Base-by-base conservation (phyloP, 2,888 invertebrate genomes). In the Apoderus coryli region DNA sequence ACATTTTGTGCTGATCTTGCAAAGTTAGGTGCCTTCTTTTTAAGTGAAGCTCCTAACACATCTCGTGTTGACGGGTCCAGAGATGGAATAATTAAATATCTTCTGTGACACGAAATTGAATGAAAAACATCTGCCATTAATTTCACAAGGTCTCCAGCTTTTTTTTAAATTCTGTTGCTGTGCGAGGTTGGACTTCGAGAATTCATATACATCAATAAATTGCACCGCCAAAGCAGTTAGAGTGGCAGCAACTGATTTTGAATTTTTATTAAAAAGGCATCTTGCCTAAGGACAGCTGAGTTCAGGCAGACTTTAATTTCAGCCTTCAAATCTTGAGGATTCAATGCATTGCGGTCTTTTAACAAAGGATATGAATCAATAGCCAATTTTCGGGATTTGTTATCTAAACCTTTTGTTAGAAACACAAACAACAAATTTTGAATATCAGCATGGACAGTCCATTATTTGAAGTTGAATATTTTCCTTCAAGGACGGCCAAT, bases 381-480 rank as follows among this genome's bases (percentile, higher is more conserved):
- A 2, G 33, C 25, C 1, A 2, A 15, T 26, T 33, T 30, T 6
- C 29, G 30, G n/a, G n/a, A 24, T 5, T 36, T 34, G 6, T 15
- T 14, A 16, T 27, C 27, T 10, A 34, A n/a, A 3, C 34, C 36
- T 22, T 36, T 27, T 25, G 25, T 22, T 4, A 34, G 13, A 14
- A 34, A 36, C 4, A 13, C 7, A 10, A 34, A 29, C 12, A 35
- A 10, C 2, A 33, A 14, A 3, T 34, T 25, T 3, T 22, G n/a
- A 27, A 37, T 29, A 29, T 37, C 34, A 10, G 31, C 14, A n/a
- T 37, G 29, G 7, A 37, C 34, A 32, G 36, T 10, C 31, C 34
- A 11, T 10, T 11, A 12, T 11, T 14, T 22, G 19, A 19, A 19
- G n/a, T 19, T n/a, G 19, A 6, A 19, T n/a, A 6, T 19, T 19